phyloP scores from a whole-genome alignment of 2,888 invertebrate species.

The Tridacna gigas region DNA sequence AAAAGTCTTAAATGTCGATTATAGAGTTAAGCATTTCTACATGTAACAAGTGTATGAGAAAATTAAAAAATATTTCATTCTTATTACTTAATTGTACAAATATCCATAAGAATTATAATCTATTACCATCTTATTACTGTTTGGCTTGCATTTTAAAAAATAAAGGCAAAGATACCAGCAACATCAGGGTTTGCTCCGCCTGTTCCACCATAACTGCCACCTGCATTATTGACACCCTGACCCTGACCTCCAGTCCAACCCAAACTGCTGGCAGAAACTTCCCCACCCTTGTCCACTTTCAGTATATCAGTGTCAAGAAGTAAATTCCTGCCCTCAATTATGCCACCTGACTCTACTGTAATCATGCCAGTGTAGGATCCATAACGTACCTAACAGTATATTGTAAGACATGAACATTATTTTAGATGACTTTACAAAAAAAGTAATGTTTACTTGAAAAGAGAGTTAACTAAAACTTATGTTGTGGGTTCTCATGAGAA shows the following conservation, averaged over 20 bases:
- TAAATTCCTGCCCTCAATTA: slow-evolving; percentile 61
- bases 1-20: too few species aligned
- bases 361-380: slow-evolving; percentile 27
- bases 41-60: too few species aligned
- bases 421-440: too few species aligned
- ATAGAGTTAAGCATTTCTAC: too few species aligned
- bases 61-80: too few species aligned
- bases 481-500: too few species aligned
- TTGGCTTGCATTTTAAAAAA: neutral
- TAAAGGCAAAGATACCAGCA: neutral
- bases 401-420: neutral
- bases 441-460: too few species aligned
- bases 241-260: slow-evolving; percentile 67
- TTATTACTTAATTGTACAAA: too few species aligned
- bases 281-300: slow-evolving; percentile 68
- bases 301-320: slow-evolving; percentile 61
- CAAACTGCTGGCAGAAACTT: slow-evolving; percentile 59
- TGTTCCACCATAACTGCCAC: slow-evolving; percentile 73
- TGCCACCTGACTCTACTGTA: slow-evolving; percentile 71
- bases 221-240: slow-evolving; percentile 54
- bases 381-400: neutral
- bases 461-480: too few species aligned
- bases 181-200: slow-evolving; percentile 52
- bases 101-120: too few species aligned
- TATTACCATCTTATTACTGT: too few species aligned